Percentiles rank a stretch among this genome's conserved stretches.
phyloP scores from a whole-genome alignment of 2,888 invertebrate genomes.

The Cataglyphis livida region DNA sequence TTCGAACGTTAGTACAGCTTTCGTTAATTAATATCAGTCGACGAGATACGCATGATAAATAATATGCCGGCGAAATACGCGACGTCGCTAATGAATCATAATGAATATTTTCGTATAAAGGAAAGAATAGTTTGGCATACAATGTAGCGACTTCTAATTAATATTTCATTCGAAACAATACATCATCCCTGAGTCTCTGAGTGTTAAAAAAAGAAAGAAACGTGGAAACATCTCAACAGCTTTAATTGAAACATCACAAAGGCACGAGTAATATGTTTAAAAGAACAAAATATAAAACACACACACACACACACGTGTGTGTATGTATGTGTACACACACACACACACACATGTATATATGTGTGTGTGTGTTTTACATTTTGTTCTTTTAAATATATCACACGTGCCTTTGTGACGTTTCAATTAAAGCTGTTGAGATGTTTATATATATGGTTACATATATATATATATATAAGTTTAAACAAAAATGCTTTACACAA shows the following conservation, averaged over 20 bases:
- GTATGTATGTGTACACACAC: too few species aligned
- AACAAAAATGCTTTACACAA: background rate
- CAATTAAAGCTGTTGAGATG: too few species aligned
- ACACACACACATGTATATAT: too few species aligned
- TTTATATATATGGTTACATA: too few species aligned
- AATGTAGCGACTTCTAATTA: conserved; percentile 30
- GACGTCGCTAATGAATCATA: conserved; percentile 17
- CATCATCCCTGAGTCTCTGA: conserved; percentile 15
- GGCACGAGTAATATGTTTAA: background rate
- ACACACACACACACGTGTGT: too few species aligned
- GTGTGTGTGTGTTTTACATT: too few species aligned
- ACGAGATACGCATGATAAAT: conserved; percentile 16
- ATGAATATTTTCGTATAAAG: conserved; percentile 22
- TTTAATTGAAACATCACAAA: background rate
- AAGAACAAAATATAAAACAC: background rate
- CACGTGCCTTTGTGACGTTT: too few species aligned
- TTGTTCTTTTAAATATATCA: too few species aligned
- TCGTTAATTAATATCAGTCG: conserved; percentile 26
- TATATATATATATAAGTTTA: background rate
- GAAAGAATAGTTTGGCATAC: conserved; percentile 20
- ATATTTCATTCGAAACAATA: conserved; percentile 33
- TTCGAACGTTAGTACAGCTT: conserved; percentile 11
- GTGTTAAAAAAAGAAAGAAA: background rate
- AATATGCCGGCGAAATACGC: background rate
- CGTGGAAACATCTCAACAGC: background rate